phyloP scores from a whole-genome alignment of 2,113 vertebrate genomes.

The Plotosus lineatus region DNA sequence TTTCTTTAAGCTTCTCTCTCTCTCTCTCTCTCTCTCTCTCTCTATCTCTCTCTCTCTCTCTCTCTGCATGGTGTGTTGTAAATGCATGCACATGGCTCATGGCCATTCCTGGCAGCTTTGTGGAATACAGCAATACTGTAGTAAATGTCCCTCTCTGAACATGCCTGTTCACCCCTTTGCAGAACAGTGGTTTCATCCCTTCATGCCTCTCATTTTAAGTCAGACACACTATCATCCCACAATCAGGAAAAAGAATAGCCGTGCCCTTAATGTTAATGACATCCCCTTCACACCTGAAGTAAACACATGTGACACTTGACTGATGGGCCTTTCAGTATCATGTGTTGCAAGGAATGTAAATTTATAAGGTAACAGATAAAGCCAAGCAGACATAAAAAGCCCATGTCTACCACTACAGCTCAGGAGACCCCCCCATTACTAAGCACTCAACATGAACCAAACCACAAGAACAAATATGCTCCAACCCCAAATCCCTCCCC shows the following conservation, averaged over 20 bases:
- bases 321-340: conserved; percentile 66
- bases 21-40: conserved; percentile 10
- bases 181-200: conserved; percentile 43
- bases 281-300: conserved; percentile 63
- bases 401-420: conserved; percentile 53
- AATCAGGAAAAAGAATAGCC: conserved; percentile 25
- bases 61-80: conserved; percentile 53
- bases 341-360: conserved; percentile 60
- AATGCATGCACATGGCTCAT: conserved; percentile 46
- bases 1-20: not conserved
- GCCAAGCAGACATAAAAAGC: conserved; percentile 55
- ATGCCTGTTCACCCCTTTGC: conserved; percentile 40
- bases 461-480: conserved; percentile 53
- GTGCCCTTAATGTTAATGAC: conserved; percentile 38
- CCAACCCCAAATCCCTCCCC: not conserved
- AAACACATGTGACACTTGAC: conserved; percentile 72
- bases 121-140: conserved; percentile 29
- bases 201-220: conserved; percentile 46
- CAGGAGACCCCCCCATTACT: conserved; percentile 39
- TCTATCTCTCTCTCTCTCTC: not conserved
- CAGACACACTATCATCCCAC: conserved; percentile 54
- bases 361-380: conserved; percentile 67
- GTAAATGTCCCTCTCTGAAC: conserved; percentile 33
- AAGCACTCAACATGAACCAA: conserved; percentile 50
- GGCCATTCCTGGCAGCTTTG: conserved; percentile 56